Percentiles rank a stretch among this genome's conserved stretches.
Evolutionary conservation across 35 echinoderm and acorn worm genomes (phyloP).

Genomic region (Patiria miniata): DNA sequence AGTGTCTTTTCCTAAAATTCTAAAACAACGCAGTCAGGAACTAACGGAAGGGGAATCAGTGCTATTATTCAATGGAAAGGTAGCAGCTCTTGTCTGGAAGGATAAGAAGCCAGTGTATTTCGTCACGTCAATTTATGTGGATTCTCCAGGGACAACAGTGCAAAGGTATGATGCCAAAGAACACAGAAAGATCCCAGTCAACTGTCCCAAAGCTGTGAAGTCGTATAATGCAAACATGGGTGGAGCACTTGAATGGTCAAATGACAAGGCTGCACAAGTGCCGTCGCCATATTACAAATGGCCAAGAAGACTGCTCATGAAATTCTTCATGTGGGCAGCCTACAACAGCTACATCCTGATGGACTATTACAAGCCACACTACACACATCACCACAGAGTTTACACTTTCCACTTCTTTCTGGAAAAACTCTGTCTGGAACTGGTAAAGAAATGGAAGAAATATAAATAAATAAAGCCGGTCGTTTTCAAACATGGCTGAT

Average conservation of each 20-base stretch:
- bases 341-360: constrained; percentile 62
- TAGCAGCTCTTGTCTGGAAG: constrained; percentile 61
- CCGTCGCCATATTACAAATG: constrained; percentile 64
- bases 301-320: constrained; percentile 59
- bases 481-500: too few species aligned
- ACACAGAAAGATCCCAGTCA: constrained; percentile 44
- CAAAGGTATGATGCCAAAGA: constrained; percentile 52
- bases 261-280: constrained; percentile 63
- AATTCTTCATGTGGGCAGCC: constrained; percentile 66
- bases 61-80: constrained; percentile 57
- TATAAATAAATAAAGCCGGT: too few species aligned
- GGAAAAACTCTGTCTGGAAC: background rate
- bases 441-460: too few species aligned
- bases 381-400: background rate
- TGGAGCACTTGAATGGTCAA: constrained; percentile 58
- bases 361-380: constrained; percentile 47
- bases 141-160: constrained; percentile 51
- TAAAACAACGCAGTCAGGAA: background rate
- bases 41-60: constrained; percentile 38
- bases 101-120: constrained; percentile 67
- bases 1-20: background rate
- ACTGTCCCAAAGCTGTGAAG: constrained; percentile 54
- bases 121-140: constrained; percentile 46
- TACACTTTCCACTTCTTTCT: background rate
- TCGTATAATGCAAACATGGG: constrained; percentile 56